Percentiles rank a stretch among this genome's conserved stretches.
These are phyloP conservation scores for Gnathonemus echidnorhynchus DNA, from an alignment of 2,113 vertebrate species.

Conservation along the genomic window DNA sequence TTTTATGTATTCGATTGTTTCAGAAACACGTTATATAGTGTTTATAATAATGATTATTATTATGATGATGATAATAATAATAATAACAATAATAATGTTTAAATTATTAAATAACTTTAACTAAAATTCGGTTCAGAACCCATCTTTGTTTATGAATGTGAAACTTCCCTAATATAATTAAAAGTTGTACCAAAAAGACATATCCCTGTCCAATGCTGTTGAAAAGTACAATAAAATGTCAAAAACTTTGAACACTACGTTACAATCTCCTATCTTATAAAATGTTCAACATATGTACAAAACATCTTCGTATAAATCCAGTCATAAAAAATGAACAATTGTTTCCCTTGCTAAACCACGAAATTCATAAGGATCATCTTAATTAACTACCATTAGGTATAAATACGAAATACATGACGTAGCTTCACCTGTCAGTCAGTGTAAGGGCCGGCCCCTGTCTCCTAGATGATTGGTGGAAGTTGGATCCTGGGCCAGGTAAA, in stretches of 20 bases:
- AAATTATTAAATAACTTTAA: background rate
- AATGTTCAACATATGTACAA: background rate
- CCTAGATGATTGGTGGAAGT: constrained; percentile 50
- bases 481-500: constrained; percentile 34
- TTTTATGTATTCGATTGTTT: background rate
- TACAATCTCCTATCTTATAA: background rate
- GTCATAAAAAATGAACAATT: background rate
- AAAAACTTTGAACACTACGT: background rate
- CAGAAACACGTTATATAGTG: background rate
- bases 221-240: background rate
- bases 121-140: background rate
- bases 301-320: background rate
- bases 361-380: background rate
- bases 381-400: background rate
- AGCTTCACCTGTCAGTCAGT: constrained; percentile 40
- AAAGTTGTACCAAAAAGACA: background rate
- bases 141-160: background rate
- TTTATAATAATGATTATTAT: background rate
- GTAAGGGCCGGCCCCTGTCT: constrained; percentile 33
- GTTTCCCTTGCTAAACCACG: background rate
- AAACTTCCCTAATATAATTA: background rate
- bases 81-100: background rate
- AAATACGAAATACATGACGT: constrained; percentile 7
- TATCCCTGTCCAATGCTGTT: background rate
- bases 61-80: background rate